Evolutionary conservation across 2,797 vertebrate genomes (phyloP).

Genomic region (Hypotaenidia philippensis): DNA sequence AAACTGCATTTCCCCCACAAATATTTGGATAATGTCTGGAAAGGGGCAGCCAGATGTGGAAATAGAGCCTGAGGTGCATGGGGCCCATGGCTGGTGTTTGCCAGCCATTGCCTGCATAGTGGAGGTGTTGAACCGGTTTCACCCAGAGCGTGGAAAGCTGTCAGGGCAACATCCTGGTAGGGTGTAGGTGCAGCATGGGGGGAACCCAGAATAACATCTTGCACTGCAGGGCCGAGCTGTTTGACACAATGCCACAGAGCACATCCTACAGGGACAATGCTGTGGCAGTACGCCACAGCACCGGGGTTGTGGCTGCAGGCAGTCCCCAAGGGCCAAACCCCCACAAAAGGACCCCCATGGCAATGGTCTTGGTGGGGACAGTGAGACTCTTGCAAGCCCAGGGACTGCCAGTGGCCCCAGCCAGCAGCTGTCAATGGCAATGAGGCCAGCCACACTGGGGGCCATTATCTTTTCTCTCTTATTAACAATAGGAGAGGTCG

Average conservation of each 20-base stretch:
- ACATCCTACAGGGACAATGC: neutral
- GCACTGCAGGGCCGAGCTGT: neutral
- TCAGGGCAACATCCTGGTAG: neutral
- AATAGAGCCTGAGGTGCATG: neutral
- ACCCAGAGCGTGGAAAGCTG: no score
- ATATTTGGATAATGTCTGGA: neutral
- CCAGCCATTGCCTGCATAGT: no score
- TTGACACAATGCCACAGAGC: neutral
- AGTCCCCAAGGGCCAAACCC: neutral
- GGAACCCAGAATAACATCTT: neutral
- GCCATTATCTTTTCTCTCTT: neutral
- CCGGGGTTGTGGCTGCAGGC: fast-evolving
- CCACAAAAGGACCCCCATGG: neutral
- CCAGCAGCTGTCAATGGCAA: neutral
- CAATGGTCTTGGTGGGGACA: fast-evolving
- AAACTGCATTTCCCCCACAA: neutral
- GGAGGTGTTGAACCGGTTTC: fast-evolving
- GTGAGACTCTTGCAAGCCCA: neutral
- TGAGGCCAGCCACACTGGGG: fast-evolving
- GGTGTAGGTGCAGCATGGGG: neutral
- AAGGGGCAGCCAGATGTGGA: neutral
- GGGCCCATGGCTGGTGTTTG: neutral
- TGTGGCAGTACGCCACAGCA: neutral
- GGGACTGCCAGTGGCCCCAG: neutral
- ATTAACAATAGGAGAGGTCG: neutral